phyloP scores from a whole-genome alignment of 1,140 invertebrate genomes.

The Daktulosphaira vitifoliae region DNA sequence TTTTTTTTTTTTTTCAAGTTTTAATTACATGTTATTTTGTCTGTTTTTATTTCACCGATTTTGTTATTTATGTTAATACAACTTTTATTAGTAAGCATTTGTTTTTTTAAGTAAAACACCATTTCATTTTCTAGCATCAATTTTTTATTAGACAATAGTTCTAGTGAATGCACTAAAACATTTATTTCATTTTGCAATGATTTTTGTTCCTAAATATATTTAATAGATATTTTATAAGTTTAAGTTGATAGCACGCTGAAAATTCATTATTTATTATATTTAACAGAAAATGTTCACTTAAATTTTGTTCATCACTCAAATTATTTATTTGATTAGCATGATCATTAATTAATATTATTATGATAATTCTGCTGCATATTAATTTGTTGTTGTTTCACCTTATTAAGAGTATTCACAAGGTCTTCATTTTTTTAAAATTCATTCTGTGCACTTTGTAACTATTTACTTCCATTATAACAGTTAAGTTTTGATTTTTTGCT shows the following conservation, averaged over 20 bases:
- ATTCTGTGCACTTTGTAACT: slow-evolving; percentile 3
- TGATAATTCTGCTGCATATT: background rate
- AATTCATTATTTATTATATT: background rate
- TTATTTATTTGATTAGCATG: slow-evolving; percentile 1
- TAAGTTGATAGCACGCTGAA: too few relatives aligned
- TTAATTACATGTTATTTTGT: background rate
- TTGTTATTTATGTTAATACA: slow-evolving; percentile 26
- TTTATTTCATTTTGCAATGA: slow-evolving; percentile 14
- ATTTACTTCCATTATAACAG: slow-evolving; percentile 10
- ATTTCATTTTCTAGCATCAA: slow-evolving; percentile 13
- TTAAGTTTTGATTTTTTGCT: slow-evolving; percentile 12
- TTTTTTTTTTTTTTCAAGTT: background rate
- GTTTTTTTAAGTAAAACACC: slow-evolving; percentile 20
- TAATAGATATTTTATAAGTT: too few relatives aligned
- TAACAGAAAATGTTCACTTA: background rate
- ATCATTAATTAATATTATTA: too few relatives aligned
- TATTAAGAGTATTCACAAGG: background rate
- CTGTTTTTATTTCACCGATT: slow-evolving; percentile 13
- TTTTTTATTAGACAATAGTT: slow-evolving; percentile 9
- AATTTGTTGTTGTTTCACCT: slow-evolving; percentile 6
- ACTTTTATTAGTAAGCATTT: slow-evolving; percentile 11
- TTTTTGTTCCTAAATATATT: slow-evolving; percentile 12
- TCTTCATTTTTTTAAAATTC: slow-evolving; percentile 12
- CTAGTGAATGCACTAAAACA: background rate
- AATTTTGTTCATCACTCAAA: slow-evolving; percentile 17